Evolutionary conservation across 2,888 invertebrate species (phyloP).

Genomic region (Tenthredo amoena): DNA sequence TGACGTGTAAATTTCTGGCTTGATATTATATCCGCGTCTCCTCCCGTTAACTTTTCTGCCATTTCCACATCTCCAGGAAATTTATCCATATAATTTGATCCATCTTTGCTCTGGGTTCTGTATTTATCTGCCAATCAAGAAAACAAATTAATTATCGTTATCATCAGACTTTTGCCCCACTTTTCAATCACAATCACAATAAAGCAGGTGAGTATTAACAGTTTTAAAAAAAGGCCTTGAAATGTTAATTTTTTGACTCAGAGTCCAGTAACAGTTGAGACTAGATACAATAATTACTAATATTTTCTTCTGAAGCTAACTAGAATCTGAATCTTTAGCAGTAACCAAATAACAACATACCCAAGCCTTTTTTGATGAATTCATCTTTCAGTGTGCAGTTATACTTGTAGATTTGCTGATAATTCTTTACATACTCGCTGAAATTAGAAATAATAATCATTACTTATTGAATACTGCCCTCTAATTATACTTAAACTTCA

Average conservation of each 20-base stretch:
- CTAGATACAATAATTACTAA: not conserved
- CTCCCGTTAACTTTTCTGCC: conserved; percentile 87
- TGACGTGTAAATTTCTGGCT: conserved; percentile 81
- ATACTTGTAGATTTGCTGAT: conserved; percentile 87
- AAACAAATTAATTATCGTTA: conserved; percentile 2
- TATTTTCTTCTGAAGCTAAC: not conserved
- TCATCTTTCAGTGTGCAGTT: conserved; percentile 89
- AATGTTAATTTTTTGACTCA: not conserved
- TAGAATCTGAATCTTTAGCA: not conserved
- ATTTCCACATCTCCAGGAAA: conserved; percentile 88
- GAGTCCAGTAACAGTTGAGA: not conserved
- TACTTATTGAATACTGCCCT: not conserved
- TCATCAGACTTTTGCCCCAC: not conserved
- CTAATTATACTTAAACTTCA: not conserved
- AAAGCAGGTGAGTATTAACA: not conserved
- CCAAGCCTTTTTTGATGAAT: conserved; percentile 90
- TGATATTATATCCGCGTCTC: conserved; percentile 85
- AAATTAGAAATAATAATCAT: conserved; percentile 74
- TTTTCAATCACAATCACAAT: not conserved
- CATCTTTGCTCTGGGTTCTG: conserved; percentile 82
- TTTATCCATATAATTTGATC: conserved; percentile 84
- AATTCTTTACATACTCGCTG: conserved; percentile 89
- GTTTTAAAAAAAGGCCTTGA: not conserved
- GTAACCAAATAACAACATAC: conserved; percentile 80
- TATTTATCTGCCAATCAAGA: conserved; percentile 80